Base-by-base conservation (phyloP, 2,113 vertebrate species). In the Montifringilla adamsi region DNA sequence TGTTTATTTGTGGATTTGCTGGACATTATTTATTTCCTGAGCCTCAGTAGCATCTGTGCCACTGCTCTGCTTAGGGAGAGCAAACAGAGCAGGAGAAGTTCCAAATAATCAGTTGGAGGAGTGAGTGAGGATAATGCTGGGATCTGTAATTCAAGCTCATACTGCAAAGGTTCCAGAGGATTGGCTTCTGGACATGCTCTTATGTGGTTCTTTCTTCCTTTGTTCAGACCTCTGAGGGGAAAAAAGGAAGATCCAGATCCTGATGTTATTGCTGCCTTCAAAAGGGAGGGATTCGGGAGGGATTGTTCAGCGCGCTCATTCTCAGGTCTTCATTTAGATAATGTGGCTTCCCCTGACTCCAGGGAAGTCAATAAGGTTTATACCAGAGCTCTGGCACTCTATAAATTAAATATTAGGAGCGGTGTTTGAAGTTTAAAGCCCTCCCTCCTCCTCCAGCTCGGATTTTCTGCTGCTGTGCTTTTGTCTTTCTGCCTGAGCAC, bases 401-500 rank as follows among this genome's bases (percentile, higher is more conserved):
- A 81, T 88, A 87, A 94, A 93, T 95, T 85, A 96, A 96, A 95
- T 93, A 92, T 89, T 59, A 94, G 81, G 92, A 84, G 74, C 86
- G 30, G 70, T 55, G 91, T 85, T 90, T 93, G 91, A 87, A 93
- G 83, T 89, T 87, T 67, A 44, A 46, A 94, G 77, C 74, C 68
- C 79, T 87, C 74, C 87, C 75, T 79, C 35, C 44, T 66, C 87
- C 39, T 58, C 76, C 68, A 83, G 43, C 81, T 53, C 73, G 2
- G 73, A 39, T 97, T 98, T 97, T 95, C 95, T 97, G 96, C 97
- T 24, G 67, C 95, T 92, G 44, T 89, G 97, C 97, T 96, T 96
- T 97, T 96, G 96, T 83, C 95, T 98, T 98, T 98, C 97, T 98
- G 98, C 98, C 97, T 97, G 97, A 98, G 95, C 97, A 97, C 98